Conservation (phyloP, 2,797 vertebrate species). For the Pygocentrus nattereri region DNA sequence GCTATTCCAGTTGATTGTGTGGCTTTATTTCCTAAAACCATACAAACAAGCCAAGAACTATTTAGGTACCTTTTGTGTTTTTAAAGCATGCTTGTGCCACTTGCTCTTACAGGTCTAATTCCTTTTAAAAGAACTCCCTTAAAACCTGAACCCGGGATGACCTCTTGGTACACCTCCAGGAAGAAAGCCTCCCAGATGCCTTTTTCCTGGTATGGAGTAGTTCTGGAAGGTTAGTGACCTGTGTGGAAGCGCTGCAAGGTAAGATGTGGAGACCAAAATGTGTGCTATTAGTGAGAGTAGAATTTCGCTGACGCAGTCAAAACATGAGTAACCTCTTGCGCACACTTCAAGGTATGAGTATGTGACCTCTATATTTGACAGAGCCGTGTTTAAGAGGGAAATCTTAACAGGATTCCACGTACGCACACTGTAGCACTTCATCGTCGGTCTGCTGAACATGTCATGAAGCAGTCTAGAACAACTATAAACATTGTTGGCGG, state of each 20-base stretch:
- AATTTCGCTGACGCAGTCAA: conserved; percentile 44
- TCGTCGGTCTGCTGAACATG: too few relatives aligned
- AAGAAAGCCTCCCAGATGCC: conserved; percentile 8
- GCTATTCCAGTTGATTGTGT: too few relatives aligned
- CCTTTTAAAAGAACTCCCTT: neutral
- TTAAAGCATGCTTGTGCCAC: neutral
- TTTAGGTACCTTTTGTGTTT: neutral
- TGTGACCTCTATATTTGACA: neutral
- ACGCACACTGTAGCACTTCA: neutral
- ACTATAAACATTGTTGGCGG: too few relatives aligned
- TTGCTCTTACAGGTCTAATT: neutral
- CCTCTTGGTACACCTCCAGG: conserved; percentile 20
- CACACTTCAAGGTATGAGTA: neutral
- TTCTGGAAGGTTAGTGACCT: conserved; percentile 12
- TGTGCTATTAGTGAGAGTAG: conserved; percentile 10
- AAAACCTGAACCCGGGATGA: neutral
- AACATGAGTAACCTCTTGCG: conserved; percentile 1
- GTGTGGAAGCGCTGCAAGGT: conserved; percentile 34
- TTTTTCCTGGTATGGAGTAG: neutral
- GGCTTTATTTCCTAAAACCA: too few relatives aligned
- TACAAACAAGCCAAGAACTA: neutral
- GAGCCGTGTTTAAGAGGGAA: neutral
- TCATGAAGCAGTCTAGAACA: too few relatives aligned
- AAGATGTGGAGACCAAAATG: conserved; percentile 14
- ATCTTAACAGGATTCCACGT: neutral